phyloP scores from a whole-genome alignment of 2,888 invertebrate genomes.

The Dasypolia templi region DNA sequence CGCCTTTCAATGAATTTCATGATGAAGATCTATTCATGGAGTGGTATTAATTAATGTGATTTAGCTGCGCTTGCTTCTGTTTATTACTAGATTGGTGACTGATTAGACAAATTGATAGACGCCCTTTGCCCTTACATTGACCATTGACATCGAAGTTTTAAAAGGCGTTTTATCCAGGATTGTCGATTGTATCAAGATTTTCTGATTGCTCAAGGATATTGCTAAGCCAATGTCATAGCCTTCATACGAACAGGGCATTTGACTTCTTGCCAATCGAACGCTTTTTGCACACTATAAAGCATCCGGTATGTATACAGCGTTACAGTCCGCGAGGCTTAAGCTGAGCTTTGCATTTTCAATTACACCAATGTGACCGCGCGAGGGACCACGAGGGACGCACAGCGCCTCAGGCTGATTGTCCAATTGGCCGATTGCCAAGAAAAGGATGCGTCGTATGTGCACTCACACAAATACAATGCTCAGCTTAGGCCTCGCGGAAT shows the following conservation, averaged over 20 bases:
- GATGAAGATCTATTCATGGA: conserved; percentile 19
- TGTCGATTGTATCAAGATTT: not conserved
- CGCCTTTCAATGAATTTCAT: conserved; percentile 26
- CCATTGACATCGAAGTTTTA: not conserved
- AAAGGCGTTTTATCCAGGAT: not conserved
- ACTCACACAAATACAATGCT: too few species aligned
- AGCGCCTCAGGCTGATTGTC: too few species aligned
- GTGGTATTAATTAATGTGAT: not conserved
- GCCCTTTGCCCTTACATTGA: too few species aligned
- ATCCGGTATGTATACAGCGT: not conserved
- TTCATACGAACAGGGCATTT: not conserved
- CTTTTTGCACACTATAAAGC: not conserved
- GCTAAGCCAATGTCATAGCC: not conserved
- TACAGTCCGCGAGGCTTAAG: too few species aligned
- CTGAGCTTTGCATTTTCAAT: too few species aligned
- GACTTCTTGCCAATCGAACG: not conserved
- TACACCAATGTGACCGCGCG: too few species aligned
- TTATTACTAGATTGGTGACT: not conserved
- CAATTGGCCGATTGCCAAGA: too few species aligned
- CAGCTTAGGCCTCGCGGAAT: too few species aligned
- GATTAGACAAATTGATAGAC: not conserved
- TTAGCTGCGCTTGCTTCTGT: not conserved
- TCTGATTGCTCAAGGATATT: not conserved
- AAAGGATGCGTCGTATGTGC: too few species aligned
- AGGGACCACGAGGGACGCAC: too few species aligned